A percentile compares a stretch with the other conserved stretches of the same genome.
Conservation (phyloP, 2,888 invertebrate species). For the Eupithecia subfuscata region DNA sequence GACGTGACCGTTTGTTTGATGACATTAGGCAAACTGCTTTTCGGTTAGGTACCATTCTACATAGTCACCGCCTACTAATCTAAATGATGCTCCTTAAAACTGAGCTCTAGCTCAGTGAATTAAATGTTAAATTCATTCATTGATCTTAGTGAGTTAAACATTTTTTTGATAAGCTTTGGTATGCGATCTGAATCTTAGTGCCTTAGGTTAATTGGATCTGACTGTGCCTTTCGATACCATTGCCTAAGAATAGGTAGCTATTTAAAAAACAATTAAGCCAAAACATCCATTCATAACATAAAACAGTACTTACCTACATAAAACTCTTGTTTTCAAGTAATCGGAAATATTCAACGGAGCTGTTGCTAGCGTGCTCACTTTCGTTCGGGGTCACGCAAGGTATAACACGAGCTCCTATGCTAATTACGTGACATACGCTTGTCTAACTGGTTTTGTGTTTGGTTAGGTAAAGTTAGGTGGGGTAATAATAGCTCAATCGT, state of each 20-base stretch:
- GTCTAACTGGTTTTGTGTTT: conserved; percentile 12
- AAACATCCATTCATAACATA: not conserved
- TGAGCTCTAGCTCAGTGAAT: too few species aligned
- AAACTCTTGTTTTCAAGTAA: conserved; percentile 13
- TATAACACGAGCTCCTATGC: conserved; percentile 19
- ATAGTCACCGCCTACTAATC: too few species aligned
- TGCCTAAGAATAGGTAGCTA: not conserved
- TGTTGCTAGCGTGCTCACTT: conserved; percentile 19
- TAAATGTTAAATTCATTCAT: too few species aligned
- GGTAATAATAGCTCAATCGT: conserved; percentile 8
- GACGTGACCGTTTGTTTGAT: not conserved
- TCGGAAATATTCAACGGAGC: conserved; percentile 14
- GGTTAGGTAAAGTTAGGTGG: conserved; percentile 1
- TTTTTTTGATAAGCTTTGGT: too few species aligned
- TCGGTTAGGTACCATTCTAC: too few species aligned
- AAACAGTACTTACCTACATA: not conserved
- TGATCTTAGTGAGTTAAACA: too few species aligned
- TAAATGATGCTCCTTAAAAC: too few species aligned
- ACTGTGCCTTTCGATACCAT: not conserved
- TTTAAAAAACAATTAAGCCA: not conserved
- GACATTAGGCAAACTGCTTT: not conserved
- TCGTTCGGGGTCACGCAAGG: conserved; percentile 24
- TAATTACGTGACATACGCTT: conserved; percentile 15
- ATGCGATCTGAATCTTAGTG: too few species aligned
- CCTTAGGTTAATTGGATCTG: too few species aligned